Conservation (phyloP, 2,797 vertebrate species). For the Acipenser transmontanus region DNA sequence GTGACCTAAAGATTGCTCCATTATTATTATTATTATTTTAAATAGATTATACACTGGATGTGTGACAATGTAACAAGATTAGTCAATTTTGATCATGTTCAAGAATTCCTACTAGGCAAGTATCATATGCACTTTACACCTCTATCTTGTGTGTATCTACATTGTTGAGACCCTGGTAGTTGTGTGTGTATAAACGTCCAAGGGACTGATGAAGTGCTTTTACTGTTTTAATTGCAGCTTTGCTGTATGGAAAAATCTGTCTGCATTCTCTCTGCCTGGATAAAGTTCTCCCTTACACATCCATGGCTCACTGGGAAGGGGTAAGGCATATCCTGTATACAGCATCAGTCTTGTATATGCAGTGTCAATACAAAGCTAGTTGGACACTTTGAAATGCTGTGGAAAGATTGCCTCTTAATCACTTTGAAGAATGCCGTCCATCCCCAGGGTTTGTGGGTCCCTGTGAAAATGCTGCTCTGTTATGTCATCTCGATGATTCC, state of each 20-base stretch:
- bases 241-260: slow-evolving; percentile 74
- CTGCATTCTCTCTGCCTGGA: slow-evolving; percentile 66
- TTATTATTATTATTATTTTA: slow-evolving; percentile 16
- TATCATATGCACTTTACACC: background rate
- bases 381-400: no score
- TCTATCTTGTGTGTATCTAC: slow-evolving; percentile 11
- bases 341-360: no score
- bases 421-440: no score
- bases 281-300: slow-evolving; percentile 80
- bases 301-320: slow-evolving; percentile 61
- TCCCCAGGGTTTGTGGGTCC: background rate
- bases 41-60: slow-evolving; percentile 84
- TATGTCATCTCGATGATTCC: slow-evolving; percentile 29
- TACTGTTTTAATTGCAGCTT: slow-evolving; percentile 57
- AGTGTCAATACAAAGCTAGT: no score
- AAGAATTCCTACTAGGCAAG: slow-evolving; percentile 92
- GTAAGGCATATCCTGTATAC: slow-evolving; percentile 39
- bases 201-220: background rate
- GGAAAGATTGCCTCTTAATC: no score
- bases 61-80: slow-evolving; percentile 71
- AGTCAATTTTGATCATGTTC: slow-evolving; percentile 81
- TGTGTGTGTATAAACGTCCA: background rate
- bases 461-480: background rate
- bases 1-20: no score
- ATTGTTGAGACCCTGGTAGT: background rate